Percentiles rank a stretch among this genome's conserved stretches.
These are phyloP conservation scores for Siniperca knerii DNA, from an alignment of 2,113 vertebrate genomes.

Conservation along the genomic window DNA sequence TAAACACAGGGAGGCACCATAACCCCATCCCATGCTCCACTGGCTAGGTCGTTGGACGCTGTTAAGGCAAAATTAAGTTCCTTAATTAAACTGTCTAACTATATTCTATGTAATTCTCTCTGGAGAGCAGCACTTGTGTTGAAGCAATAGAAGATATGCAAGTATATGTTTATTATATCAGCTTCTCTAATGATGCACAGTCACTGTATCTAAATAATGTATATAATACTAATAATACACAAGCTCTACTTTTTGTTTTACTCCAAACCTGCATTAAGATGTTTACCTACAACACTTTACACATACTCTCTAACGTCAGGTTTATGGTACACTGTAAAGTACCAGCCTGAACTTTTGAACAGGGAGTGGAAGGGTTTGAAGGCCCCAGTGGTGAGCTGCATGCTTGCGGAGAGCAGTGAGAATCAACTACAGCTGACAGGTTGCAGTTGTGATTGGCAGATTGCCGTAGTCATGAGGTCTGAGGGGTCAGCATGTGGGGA, in stretches of 20 bases:
- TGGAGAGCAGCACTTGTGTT: neutral
- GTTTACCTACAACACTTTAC: neutral
- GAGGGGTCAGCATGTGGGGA: slow-evolving; percentile 62
- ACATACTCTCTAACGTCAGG: neutral
- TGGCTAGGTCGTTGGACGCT: slow-evolving; percentile 23
- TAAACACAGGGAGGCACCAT: slow-evolving; percentile 58
- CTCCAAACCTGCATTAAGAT: neutral
- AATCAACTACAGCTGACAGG: slow-evolving; percentile 65
- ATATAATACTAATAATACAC: neutral
- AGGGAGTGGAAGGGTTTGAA: slow-evolving; percentile 37
- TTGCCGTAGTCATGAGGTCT: slow-evolving; percentile 73
- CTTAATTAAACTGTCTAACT: slow-evolving; percentile 49
- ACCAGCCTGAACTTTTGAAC: slow-evolving; percentile 30
- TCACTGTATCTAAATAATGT: neutral
- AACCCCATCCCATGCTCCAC: slow-evolving; percentile 51
- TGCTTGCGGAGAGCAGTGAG: slow-evolving; percentile 41
- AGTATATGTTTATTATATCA: neutral
- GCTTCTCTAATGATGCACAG: neutral
- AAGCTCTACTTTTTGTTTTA: neutral
- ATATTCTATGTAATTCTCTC: slow-evolving; percentile 22
- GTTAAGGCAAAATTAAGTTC: slow-evolving; percentile 36
- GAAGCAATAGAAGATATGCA: neutral
- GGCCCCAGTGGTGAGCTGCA: slow-evolving; percentile 32
- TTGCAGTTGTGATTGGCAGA: slow-evolving; percentile 72
- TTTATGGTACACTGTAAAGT: slow-evolving; percentile 25